Conservation (phyloP, 2,113 vertebrate species). For the Sciurus niger region DNA sequence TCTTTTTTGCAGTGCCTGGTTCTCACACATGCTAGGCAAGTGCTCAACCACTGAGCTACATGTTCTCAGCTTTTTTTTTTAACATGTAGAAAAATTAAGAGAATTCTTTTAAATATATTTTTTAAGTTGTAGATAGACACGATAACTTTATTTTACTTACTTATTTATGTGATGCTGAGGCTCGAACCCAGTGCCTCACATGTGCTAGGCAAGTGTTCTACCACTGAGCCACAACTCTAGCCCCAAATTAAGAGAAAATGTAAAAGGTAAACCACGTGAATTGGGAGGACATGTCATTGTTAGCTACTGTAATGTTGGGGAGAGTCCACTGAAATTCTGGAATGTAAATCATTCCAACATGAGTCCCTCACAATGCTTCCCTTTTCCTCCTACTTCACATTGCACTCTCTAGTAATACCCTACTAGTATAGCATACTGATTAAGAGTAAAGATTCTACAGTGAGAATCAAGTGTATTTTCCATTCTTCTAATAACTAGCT, state of each 20-base stretch:
- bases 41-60: background rate
- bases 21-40: background rate
- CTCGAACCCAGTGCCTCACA: too few relatives aligned
- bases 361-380: background rate
- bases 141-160: too few relatives aligned
- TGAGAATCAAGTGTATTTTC: background rate
- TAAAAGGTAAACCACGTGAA: slow-evolving; percentile 26
- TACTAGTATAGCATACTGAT: background rate
- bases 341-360: background rate
- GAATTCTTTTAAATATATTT: too few relatives aligned
- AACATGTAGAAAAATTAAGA: too few relatives aligned
- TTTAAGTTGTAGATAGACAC: too few relatives aligned
- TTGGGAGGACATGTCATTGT: background rate
- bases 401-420: background rate
- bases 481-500: slow-evolving; percentile 26
- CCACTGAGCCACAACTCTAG: background rate
- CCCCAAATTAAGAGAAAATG: slow-evolving; percentile 30
- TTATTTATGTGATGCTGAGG: too few relatives aligned
- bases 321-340: slow-evolving; percentile 25
- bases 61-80: too few relatives aligned
- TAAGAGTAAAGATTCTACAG: background rate
- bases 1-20: too few relatives aligned
- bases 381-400: background rate
- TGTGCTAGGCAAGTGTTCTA: background rate
- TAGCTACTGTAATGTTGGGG: background rate